phyloP scores from a whole-genome alignment of 2,797 vertebrate genomes.

The Phrynocephalus vlangalii region DNA sequence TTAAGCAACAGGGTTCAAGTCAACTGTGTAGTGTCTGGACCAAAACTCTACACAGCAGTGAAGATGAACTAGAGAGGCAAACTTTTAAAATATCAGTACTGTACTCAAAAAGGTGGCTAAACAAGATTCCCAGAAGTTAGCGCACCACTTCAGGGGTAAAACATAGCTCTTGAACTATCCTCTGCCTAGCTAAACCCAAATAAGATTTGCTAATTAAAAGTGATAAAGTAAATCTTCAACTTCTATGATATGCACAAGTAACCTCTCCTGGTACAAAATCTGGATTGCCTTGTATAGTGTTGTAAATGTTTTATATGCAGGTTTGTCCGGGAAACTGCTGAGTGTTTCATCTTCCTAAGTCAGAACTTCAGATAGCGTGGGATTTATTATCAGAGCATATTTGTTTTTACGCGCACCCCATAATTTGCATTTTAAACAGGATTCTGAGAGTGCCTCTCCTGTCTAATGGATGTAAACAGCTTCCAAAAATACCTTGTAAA shows the following conservation, averaged over 20 bases:
- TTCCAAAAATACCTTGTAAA: conserved; percentile 14
- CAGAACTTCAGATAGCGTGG: neutral
- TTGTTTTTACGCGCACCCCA: neutral
- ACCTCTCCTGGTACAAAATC: neutral
- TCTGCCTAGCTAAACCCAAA: neutral
- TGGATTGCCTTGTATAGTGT: neutral
- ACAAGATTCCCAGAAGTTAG: neutral
- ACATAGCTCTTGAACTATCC: neutral
- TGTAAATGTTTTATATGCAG: neutral
- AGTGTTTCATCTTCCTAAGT: neutral
- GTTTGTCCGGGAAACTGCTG: neutral
- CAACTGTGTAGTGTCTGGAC: too few species aligned
- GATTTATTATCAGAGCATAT: conserved; percentile 25
- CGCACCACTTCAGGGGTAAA: neutral
- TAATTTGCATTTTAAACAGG: conserved; percentile 16
- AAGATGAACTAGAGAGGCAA: neutral
- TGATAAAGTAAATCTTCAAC: neutral
- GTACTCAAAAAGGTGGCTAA: neutral
- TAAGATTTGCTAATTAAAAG: neutral
- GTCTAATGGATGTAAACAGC: neutral
- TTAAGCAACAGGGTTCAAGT: too few species aligned
- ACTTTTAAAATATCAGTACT: neutral
- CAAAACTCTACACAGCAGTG: too few species aligned
- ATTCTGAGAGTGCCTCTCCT: neutral
- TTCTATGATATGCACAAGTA: neutral